Conservation (phyloP, 2,113 vertebrate genomes). For the Periophthalmodon schlosseri region DNA sequence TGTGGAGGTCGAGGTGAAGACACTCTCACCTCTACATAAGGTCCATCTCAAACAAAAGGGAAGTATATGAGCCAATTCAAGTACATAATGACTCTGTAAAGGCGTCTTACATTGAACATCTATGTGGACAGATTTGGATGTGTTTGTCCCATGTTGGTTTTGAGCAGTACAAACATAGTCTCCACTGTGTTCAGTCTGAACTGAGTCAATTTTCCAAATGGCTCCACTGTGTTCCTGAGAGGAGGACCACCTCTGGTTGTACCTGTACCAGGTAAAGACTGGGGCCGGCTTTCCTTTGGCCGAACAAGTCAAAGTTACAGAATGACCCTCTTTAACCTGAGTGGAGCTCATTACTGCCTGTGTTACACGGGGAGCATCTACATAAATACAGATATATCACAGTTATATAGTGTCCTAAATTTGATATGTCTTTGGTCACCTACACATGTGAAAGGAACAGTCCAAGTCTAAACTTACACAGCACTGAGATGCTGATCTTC, state of each 20-base stretch:
- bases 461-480: not conserved
- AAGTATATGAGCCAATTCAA: too few relatives aligned
- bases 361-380: too few relatives aligned
- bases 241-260: not conserved
- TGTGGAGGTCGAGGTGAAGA: not conserved
- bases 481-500: not conserved
- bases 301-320: too few relatives aligned
- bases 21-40: conserved; percentile 20
- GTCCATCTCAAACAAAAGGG: conserved; percentile 54
- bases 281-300: too few relatives aligned
- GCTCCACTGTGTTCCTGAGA: not conserved
- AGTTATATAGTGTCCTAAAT: too few relatives aligned
- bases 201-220: not conserved
- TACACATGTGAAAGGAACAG: too few relatives aligned
- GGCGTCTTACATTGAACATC: not conserved
- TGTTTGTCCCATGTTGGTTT: not conserved
- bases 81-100: not conserved
- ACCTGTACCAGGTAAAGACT: too few relatives aligned
- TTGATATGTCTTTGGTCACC: too few relatives aligned
- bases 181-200: conserved; percentile 1
- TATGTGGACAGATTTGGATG: not conserved
- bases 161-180: not conserved
- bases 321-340: too few relatives aligned
- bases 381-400: not conserved
- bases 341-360: too few relatives aligned